Evolutionary conservation across 2,797 vertebrate species (phyloP).

Genomic region (Malurus splendens): DNA sequence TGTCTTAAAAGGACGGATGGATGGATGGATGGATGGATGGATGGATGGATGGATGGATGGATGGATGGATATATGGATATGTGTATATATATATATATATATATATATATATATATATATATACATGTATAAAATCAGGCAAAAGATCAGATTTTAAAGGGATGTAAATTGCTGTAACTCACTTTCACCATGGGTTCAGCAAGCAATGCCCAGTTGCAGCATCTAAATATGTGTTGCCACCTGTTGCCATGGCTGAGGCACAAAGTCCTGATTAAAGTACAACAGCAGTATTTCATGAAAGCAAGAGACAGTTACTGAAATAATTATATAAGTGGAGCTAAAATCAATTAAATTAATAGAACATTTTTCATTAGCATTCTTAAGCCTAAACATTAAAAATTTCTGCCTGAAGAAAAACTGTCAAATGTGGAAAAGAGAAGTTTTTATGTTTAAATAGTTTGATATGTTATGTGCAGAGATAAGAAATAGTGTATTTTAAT

Average conservation of each 20-base stretch:
- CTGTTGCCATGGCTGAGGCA: background rate
- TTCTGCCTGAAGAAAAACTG: background rate
- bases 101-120: too few relatives aligned
- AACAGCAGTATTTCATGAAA: background rate
- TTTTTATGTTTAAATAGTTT: background rate
- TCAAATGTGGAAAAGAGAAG: background rate
- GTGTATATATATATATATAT: background rate
- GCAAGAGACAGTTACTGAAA: background rate
- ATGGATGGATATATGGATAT: background rate
- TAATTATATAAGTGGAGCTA: background rate
- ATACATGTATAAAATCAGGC: background rate
- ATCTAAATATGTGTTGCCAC: background rate
- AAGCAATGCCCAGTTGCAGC: background rate
- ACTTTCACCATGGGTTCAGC: background rate
- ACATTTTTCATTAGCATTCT: background rate
- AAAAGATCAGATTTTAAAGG: background rate
- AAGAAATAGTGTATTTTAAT: background rate
- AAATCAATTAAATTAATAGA: background rate
- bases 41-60: background rate
- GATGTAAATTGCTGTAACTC: background rate
- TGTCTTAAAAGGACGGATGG: background rate
- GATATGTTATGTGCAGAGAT: background rate
- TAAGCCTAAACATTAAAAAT: background rate
- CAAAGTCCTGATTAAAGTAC: background rate
- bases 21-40: background rate